These are phyloP conservation scores for Damaliscus lunatus DNA, from an alignment of 2,113 vertebrate genomes.

Conservation along the genomic window DNA sequence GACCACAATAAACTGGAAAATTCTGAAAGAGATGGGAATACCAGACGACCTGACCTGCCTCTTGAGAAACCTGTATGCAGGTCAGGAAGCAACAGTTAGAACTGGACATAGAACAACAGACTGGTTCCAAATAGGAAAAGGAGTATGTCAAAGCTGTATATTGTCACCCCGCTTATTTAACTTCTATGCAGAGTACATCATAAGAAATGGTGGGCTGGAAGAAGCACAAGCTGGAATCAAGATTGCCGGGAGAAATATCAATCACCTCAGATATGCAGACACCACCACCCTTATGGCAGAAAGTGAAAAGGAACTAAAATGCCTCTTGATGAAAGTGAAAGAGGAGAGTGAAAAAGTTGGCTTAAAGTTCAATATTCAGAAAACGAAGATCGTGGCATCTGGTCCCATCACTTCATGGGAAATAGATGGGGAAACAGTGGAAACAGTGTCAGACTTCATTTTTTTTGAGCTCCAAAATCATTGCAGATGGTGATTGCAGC, in stretches of 20 bases:
- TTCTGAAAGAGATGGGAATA: not conserved
- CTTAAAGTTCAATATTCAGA: not conserved
- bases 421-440: not conserved
- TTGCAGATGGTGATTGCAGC: not conserved
- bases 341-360: rapidly evolving
- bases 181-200: not conserved
- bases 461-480: rapidly evolving
- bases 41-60: not conserved
- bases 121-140: not conserved
- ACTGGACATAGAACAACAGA: not conserved
- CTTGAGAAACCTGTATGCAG: not conserved
- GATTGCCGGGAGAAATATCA: rapidly evolving
- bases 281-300: not conserved
- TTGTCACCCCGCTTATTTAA: not conserved
- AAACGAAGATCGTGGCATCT: not conserved
- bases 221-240: not conserved
- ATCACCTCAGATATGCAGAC: not conserved
- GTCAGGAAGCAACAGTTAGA: not conserved
- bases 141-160: not conserved
- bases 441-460: not conserved
- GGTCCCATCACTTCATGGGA: not conserved
- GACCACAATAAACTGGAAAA: not conserved
- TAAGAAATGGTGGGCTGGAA: not conserved
- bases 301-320: not conserved
- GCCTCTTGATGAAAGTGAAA: not conserved